Evolutionary conservation across 1,140 invertebrate species (phyloP).

Genomic region (Drosophila nigromelanica): DNA sequence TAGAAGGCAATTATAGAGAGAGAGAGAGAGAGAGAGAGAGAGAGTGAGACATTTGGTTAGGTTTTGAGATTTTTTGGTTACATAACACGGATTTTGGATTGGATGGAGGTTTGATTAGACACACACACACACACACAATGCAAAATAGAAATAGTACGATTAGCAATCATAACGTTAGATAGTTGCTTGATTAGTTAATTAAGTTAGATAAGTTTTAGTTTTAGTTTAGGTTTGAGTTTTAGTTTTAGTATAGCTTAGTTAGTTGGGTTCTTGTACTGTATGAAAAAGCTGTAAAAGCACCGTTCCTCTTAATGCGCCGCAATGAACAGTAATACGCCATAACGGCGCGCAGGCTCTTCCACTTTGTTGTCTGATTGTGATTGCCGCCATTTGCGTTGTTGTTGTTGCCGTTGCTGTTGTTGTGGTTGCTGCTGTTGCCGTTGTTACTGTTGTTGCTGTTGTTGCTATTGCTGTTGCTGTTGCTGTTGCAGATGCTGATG

Average conservation of each 20-base stretch:
- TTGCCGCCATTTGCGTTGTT: conserved; percentile 84
- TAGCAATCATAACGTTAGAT: conserved; percentile 38
- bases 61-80: conserved; percentile 19
- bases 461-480: conserved; percentile 17
- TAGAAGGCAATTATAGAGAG: conserved; percentile 15
- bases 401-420: conserved; percentile 5
- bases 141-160: conserved; percentile 37
- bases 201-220: conserved; percentile 11
- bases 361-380: conserved; percentile 89
- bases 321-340: conserved; percentile 94
- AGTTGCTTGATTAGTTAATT: conserved; percentile 39
- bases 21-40: conserved; percentile 7
- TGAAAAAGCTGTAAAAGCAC: conserved; percentile 56
- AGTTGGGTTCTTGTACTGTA: conserved; percentile 34
- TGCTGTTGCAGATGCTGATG: conserved; percentile 15
- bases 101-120: conserved; percentile 15
- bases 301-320: conserved; percentile 94
- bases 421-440: conserved; percentile 8
- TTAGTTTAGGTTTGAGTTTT: conserved; percentile 3
- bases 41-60: conserved; percentile 7
- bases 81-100: conserved; percentile 23
- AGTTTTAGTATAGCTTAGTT: conserved; percentile 37
- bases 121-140: conserved; percentile 43
- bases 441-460: conserved; percentile 6
- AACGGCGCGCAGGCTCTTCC: conserved; percentile 92